Evolutionary conservation across 2,113 vertebrate genomes (phyloP).

Genomic region (Colinus virginianus): DNA sequence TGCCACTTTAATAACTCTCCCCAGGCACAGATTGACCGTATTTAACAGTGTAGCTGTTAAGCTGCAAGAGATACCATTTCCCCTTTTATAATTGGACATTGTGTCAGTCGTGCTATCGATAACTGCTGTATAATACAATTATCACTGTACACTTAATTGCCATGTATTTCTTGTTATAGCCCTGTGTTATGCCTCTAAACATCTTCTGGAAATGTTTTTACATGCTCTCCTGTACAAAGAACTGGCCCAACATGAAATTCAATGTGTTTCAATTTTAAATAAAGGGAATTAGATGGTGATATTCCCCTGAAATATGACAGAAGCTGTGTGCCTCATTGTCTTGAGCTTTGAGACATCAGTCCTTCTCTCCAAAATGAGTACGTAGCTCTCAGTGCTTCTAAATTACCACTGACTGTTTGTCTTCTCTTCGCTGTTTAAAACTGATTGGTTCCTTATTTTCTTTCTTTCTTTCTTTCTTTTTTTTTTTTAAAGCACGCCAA

Average conservation of each 20-base stretch:
- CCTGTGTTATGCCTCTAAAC: slow-evolving; percentile 22
- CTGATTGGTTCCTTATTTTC: not conserved
- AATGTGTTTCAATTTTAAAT: not conserved
- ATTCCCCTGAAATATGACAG: not conserved
- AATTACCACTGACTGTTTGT: slow-evolving; percentile 5
- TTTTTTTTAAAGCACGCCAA: not conserved
- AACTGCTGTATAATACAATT: not conserved
- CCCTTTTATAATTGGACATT: not conserved
- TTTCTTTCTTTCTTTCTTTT: not conserved
- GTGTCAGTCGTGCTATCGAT: not conserved
- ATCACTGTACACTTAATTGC: not conserved
- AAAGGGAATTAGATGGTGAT: not conserved
- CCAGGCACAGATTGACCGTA: not conserved
- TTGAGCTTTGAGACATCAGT: slow-evolving; percentile 17
- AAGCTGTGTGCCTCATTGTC: not conserved
- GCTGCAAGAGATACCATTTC: slow-evolving; percentile 28
- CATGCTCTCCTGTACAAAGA: not conserved
- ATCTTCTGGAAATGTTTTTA: slow-evolving; percentile 1
- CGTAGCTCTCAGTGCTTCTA: not conserved
- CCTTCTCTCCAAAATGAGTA: not conserved
- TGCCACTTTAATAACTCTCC: slow-evolving; percentile 50
- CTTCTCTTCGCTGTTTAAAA: slow-evolving; percentile 4
- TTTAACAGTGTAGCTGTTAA: slow-evolving; percentile 29
- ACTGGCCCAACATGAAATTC: not conserved
- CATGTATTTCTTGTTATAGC: slow-evolving; percentile 16